Evolutionary conservation across 2,797 vertebrate species (phyloP).

Genomic region (Craterocephalus amniculus): DNA sequence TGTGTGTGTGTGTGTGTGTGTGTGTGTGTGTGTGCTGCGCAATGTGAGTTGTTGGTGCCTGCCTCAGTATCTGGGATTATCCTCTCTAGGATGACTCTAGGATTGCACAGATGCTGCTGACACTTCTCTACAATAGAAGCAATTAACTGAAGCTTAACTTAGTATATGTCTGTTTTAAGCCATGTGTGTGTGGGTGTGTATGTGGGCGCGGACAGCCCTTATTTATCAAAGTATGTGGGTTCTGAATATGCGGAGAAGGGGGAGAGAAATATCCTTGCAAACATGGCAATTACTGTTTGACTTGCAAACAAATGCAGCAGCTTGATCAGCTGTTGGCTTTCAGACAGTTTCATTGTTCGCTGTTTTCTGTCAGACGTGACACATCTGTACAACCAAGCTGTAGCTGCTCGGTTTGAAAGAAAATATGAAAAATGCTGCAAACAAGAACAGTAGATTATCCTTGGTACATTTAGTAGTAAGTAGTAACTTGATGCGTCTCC

Average conservation of each 20-base stretch:
- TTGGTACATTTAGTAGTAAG: no score
- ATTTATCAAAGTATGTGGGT: neutral
- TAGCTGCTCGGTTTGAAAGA: no score
- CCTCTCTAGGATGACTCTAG: constrained; percentile 58
- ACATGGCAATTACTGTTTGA: neutral
- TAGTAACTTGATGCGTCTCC: no score
- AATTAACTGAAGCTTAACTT: constrained; percentile 77
- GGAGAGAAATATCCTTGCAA: neutral
- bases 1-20: constrained; percentile 27
- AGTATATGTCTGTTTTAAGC: constrained; percentile 64
- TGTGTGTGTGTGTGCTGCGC: constrained; percentile 22
- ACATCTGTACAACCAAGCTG: no score
- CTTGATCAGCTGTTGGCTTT: no score
- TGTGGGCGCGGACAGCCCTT: constrained; percentile 16
- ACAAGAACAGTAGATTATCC: no score
- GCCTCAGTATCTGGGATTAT: constrained; percentile 65
- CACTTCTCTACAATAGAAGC: constrained; percentile 72
- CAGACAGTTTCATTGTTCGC: no score
- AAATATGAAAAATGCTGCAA: no score
- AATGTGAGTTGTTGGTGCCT: constrained; percentile 21
- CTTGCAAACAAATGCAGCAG: no score
- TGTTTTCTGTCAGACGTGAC: no score
- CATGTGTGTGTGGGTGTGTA: constrained; percentile 30
- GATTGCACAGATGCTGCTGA: constrained; percentile 69
- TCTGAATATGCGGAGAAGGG: neutral